phyloP scores from a whole-genome alignment of 2,797 vertebrate genomes.

The Sus cebifrons region DNA sequence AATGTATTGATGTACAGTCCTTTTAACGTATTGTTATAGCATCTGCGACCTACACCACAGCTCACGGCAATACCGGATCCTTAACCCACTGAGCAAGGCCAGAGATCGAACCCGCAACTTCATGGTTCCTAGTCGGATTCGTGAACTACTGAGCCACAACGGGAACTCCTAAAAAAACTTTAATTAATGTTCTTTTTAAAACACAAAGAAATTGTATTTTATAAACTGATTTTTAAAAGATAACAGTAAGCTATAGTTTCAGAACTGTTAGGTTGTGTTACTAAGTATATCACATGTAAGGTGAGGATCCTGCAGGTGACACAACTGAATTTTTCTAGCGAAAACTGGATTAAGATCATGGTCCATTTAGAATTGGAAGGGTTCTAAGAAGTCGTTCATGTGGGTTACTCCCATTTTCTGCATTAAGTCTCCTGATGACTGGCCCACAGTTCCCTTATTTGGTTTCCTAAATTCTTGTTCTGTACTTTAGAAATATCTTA shows the following conservation, averaged over 20 bases:
- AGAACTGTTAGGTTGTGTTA: not conserved
- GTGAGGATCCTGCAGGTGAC: not conserved
- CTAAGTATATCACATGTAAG: not conserved
- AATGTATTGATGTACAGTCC: too few relatives aligned
- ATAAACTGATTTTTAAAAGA: not conserved
- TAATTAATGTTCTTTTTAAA: constrained; percentile 22
- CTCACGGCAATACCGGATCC: too few relatives aligned
- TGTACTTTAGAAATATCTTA: not conserved
- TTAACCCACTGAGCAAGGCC: too few relatives aligned
- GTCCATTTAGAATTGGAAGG: not conserved
- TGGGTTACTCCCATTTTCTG: not conserved
- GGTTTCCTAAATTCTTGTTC: not conserved
- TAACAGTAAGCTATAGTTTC: constrained; percentile 8
- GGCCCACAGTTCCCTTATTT: not conserved
- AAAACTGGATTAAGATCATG: not conserved
- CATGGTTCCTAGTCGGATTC: too few relatives aligned
- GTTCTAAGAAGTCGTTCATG: not conserved
- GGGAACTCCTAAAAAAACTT: not conserved
- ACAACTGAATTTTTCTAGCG: not conserved
- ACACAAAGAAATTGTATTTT: constrained; percentile 31
- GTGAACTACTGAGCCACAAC: too few relatives aligned
- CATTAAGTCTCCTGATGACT: constrained; percentile 15
- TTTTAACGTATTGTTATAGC: too few relatives aligned
- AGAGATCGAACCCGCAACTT: too few relatives aligned
- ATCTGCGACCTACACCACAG: too few relatives aligned